Evolutionary conservation across 2,797 vertebrate species (phyloP), one percentile per base, ranked within the genome.

Genomic region (Steatocranus sp.): DNA sequence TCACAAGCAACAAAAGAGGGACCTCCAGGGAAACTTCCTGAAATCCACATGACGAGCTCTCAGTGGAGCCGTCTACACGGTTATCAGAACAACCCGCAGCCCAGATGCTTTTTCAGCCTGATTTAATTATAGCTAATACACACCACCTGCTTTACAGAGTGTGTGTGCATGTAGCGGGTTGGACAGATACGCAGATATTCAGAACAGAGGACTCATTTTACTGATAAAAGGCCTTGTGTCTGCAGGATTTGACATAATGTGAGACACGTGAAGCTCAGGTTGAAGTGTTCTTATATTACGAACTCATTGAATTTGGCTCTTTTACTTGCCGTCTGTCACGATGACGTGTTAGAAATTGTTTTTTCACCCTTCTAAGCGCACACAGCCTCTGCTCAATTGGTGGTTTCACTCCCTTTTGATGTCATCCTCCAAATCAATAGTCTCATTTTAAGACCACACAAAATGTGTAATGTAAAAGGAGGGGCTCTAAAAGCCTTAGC

Each of bases 91-190:
- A 85, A 76, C 88, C 78, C 70, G 75, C 78, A 53, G 88, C 84
- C 85, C 85, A 89, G 85, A 83, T 87, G 68, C 89, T 88, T 88
- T 66, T 80, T 83, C 83, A 75, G 84, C 20, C 87, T 90, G 88
- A 95, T 95, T 94, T 89, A 93, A 93, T 94, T 95, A 93, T 77
- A 91, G 89, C 88, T 85, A 92, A 93, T 89, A 87, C 90, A 76
- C 43, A 68, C 7, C 75, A 73, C 87, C 82, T 43, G 46, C 81
- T 79, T 81, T 30, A 66, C 23, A 61, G 76, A 38, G 75, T 23
- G 66, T 75, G 68, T 79, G 82, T 80, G 80, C 86, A 79, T 80
- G 75, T 51, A 14, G 23, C 2, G 9, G 49, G 70, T 68, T 4
- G 1, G 41, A 63, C 30, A 82, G 73, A 84, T 82, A 50, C 1